Evolutionary conservation across 1,140 invertebrate species (phyloP), one percentile per base, ranked within the genome.

Genomic region (Drosophila kikkawai): DNA sequence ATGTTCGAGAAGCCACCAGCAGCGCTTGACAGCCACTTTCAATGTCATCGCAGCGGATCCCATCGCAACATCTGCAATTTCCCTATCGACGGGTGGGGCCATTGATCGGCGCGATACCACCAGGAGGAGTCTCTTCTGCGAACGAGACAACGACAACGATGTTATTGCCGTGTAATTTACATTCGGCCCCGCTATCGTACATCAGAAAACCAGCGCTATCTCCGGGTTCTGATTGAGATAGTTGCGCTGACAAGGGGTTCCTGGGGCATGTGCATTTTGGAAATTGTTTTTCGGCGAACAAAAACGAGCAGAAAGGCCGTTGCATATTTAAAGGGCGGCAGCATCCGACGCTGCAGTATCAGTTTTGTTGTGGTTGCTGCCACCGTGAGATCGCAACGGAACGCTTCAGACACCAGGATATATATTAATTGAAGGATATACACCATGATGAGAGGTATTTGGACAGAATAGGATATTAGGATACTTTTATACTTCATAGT

Each of bases 131-230:
- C 11, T 61, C 32, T 78, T 60, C 67, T 63, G 36, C 53, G 56
- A 80, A 81, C 45, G 22, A 65, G 51, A 71, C 41, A 61, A 61
- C 63, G 26, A 37, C 66, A 67, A 75, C 66, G 74, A 81, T 85
- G 85, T 76, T 73, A 79, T 80, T 82, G 86, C 50, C 73, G 79
- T 91, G 86, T 90, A 91, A 90, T 90, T 90, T 90, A 91, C 86
- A 90, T 90, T 76, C 79, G 70, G 22, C 39, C 45, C 48, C 55
- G 65, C 48, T 84, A 81, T 85, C 85, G 71, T 59, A 82, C 75
- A 77, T 77, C 75, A 32, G 13, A 71, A 90, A 66, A 66, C 51
- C 60, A 7, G 32, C 56, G 75, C 56, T 85, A 90, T 90, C 85
- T 50, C n/a, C 32, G 39, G 50, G 17, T 17, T 59, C 44, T 88